These are phyloP conservation scores for Rutpela maculata DNA, from an alignment of 2,888 invertebrate species.

Conservation along the genomic window DNA sequence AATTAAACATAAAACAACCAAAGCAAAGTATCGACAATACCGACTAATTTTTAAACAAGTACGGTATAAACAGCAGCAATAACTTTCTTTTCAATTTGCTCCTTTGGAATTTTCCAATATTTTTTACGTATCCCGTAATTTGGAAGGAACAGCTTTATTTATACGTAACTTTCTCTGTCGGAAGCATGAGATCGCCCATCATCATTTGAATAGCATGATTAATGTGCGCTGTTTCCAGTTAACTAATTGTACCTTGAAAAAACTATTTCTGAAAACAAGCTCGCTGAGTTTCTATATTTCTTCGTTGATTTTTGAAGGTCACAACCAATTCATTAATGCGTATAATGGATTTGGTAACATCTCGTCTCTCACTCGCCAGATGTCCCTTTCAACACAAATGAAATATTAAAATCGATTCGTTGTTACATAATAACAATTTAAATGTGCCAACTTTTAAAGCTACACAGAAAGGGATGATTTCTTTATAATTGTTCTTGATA, in stretches of 20 bases:
- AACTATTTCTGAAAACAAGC: background rate
- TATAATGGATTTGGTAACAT: slow-evolving; percentile 9
- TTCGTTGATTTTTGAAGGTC: slow-evolving; percentile 32
- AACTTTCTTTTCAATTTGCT: no score
- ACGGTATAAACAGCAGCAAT: no score
- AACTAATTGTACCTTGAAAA: slow-evolving; percentile 30
- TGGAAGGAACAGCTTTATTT: background rate
- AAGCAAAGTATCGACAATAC: no score
- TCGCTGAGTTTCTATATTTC: slow-evolving; percentile 28
- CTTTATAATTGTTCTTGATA: background rate
- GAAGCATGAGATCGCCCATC: slow-evolving; percentile 4
- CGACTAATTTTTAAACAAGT: no score
- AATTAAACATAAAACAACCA: no score
- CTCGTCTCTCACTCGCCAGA: slow-evolving; percentile 14
- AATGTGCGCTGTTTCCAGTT: slow-evolving; percentile 3
- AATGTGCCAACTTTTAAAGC: background rate
- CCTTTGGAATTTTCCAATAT: no score
- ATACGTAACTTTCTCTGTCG: background rate
- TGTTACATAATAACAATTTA: background rate
- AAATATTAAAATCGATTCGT: slow-evolving; percentile 4
- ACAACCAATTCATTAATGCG: slow-evolving; percentile 16
- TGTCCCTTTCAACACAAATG: slow-evolving; percentile 20
- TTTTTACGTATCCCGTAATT: background rate
- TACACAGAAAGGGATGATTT: background rate
- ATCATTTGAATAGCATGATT: slow-evolving; percentile 11